A percentile compares a stretch with the other conserved stretches of the same genome.
These are phyloP conservation scores for Orestias chungarensis DNA, from an alignment of 2,797 vertebrate genomes.

Conservation along the genomic window DNA sequence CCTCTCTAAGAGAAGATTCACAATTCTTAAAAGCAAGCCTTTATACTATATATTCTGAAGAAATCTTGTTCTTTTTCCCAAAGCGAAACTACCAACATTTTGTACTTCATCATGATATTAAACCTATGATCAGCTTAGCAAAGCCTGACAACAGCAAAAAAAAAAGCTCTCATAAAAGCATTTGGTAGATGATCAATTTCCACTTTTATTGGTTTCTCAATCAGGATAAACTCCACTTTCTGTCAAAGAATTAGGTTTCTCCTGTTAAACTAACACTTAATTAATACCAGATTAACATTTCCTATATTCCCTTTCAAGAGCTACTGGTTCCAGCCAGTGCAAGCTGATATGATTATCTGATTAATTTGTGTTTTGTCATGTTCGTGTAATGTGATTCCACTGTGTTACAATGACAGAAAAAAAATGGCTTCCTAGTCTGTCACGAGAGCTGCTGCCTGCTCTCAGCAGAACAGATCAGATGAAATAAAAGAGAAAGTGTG, in stretches of 20 bases:
- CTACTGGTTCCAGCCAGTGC: slow-evolving; percentile 26
- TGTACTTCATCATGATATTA: too few species aligned
- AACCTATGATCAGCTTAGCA: too few species aligned
- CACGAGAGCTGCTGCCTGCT: slow-evolving; percentile 18
- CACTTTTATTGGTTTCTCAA: too few species aligned
- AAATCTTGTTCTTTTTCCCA: background rate
- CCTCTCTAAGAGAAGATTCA: background rate
- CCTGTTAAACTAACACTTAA: slow-evolving; percentile 4
- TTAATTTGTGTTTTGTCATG: slow-evolving; percentile 25
- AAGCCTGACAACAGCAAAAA: too few species aligned
- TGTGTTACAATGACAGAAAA: background rate
- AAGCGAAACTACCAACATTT: too few species aligned
- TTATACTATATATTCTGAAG: background rate
- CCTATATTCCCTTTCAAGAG: slow-evolving; percentile 5
- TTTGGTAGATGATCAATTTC: background rate
- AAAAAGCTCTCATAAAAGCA: too few species aligned
- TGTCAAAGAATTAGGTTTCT: background rate
- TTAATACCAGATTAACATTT: slow-evolving; percentile 14
- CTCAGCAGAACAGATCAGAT: slow-evolving; percentile 37
- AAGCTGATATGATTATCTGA: slow-evolving; percentile 18
- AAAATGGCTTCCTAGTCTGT: background rate
- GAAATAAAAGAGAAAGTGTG: slow-evolving; percentile 26
- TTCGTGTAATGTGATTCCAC: slow-evolving; percentile 30
- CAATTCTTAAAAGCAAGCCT: background rate
- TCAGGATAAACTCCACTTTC: background rate